Percentiles rank a stretch among this genome's conserved stretches.
Conservation (phyloP, 2,888 invertebrate genomes). For the Aporophyla lueneburgensis region DNA sequence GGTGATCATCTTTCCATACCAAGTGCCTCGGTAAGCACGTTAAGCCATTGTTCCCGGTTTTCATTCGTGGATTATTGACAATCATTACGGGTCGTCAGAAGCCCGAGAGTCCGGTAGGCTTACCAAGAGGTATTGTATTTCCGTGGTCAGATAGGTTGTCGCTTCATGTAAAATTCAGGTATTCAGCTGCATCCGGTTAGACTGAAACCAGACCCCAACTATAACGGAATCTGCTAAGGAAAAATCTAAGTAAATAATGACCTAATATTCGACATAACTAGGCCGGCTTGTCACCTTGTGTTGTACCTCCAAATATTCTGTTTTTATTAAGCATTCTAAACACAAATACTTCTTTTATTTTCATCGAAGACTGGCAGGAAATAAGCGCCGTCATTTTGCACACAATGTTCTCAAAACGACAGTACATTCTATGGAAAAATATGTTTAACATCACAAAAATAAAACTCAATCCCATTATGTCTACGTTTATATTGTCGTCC, state of each 20-base stretch:
- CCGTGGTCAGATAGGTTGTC: too few relatives aligned
- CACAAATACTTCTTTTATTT: constrained; percentile 9
- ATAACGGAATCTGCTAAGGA: too few relatives aligned
- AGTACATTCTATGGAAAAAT: constrained; percentile 48
- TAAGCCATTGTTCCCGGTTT: too few relatives aligned
- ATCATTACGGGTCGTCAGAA: background rate
- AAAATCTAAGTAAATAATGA: too few relatives aligned
- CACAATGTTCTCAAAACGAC: constrained; percentile 39
- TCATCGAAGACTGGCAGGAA: constrained; percentile 26
- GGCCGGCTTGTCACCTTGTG: background rate
- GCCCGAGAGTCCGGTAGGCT: background rate
- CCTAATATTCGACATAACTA: background rate
- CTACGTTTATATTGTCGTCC: constrained; percentile 78
- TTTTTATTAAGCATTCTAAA: constrained; percentile 1
- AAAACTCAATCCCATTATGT: constrained; percentile 71
- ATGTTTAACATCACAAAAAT: constrained; percentile 62
- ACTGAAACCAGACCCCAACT: too few relatives aligned
- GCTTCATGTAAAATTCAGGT: too few relatives aligned
- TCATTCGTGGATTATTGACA: too few relatives aligned
- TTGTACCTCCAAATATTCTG: background rate
- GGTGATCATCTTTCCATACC: too few relatives aligned
- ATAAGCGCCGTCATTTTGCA: constrained; percentile 34
- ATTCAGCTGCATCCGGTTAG: too few relatives aligned
- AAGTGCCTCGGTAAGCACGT: too few relatives aligned
- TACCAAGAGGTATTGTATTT: background rate